Percentiles rank a stretch among this genome's conserved stretches.
Evolutionary conservation across 1,140 invertebrate species (phyloP).

Genomic region (Acromyrmex echinatior): DNA sequence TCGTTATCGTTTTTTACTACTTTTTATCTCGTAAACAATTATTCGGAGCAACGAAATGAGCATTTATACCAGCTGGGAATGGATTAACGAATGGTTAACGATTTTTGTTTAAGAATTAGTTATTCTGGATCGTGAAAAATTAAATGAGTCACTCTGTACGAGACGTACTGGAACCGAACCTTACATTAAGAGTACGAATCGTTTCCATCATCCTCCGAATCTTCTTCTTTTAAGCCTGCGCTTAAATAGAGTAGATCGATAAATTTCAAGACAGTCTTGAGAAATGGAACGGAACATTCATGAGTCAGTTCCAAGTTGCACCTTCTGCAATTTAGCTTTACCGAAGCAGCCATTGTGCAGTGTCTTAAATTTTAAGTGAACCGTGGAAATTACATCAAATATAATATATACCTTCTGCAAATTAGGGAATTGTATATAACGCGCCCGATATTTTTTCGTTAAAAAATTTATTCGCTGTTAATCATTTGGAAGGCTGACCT

Average conservation of each 20-base stretch:
- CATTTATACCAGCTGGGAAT: not conserved
- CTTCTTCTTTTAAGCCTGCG: constrained; percentile 50
- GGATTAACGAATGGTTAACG: not conserved
- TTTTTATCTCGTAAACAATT: not conserved
- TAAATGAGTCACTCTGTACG: constrained; percentile 21
- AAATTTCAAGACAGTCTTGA: constrained; percentile 54
- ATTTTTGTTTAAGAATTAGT: not conserved
- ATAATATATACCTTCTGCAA: not conserved
- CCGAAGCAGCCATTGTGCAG: not conserved
- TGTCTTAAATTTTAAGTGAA: not conserved
- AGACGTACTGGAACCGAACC: not conserved
- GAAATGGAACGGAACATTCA: constrained; percentile 12
- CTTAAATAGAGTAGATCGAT: constrained; percentile 65
- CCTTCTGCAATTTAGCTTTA: not conserved
- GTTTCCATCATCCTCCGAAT: constrained; percentile 19
- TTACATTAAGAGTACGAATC: constrained; percentile 29
- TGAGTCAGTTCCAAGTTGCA: not conserved
- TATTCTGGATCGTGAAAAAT: not conserved
- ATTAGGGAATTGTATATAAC: not conserved
- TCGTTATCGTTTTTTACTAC: not conserved
- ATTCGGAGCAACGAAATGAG: not conserved
- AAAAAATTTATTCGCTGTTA: not conserved
- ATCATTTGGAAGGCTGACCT: not conserved
- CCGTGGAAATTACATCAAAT: not conserved
- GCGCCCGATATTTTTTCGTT: not conserved